These are phyloP conservation scores for Tricholaema leucomelas DNA, from an alignment of 2,113 vertebrate species.

Conservation along the genomic window DNA sequence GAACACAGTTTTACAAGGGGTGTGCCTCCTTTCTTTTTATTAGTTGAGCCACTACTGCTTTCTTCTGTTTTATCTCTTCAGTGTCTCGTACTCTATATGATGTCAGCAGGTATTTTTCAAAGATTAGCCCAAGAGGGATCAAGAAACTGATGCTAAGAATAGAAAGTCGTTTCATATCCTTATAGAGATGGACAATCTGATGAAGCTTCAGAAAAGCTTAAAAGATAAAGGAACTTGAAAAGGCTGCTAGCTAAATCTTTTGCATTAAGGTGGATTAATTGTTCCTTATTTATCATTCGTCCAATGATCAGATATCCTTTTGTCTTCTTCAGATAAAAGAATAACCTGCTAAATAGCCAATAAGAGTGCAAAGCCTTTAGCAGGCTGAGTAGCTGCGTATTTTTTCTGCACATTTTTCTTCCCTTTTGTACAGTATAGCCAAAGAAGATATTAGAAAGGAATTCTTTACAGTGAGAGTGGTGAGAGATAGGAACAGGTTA, in stretches of 20 bases:
- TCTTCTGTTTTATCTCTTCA: background rate
- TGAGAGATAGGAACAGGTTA: too few relatives aligned
- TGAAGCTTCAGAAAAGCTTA: background rate
- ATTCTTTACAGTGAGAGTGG: too few relatives aligned
- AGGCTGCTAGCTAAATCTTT: background rate
- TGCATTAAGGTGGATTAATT: background rate
- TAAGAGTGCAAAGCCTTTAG: background rate
- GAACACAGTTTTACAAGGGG: background rate
- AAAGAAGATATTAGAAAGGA: too few relatives aligned
- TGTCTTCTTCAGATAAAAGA: background rate
- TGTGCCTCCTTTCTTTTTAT: background rate
- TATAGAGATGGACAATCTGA: background rate
- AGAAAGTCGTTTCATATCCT: background rate
- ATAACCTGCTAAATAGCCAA: background rate
- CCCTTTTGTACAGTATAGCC: background rate
- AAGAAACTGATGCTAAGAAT: background rate
- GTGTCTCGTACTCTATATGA: background rate
- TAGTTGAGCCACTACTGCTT: background rate
- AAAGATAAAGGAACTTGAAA: conserved; percentile 23
- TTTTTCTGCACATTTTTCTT: background rate
- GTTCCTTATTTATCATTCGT: background rate
- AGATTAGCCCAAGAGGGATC: background rate
- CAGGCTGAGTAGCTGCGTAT: background rate
- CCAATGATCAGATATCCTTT: background rate
- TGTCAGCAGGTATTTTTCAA: background rate